Evolutionary conservation across 2,888 invertebrate genomes (phyloP), one percentile per base, ranked within the genome.

Genomic region (Phymatocera aterrima): DNA sequence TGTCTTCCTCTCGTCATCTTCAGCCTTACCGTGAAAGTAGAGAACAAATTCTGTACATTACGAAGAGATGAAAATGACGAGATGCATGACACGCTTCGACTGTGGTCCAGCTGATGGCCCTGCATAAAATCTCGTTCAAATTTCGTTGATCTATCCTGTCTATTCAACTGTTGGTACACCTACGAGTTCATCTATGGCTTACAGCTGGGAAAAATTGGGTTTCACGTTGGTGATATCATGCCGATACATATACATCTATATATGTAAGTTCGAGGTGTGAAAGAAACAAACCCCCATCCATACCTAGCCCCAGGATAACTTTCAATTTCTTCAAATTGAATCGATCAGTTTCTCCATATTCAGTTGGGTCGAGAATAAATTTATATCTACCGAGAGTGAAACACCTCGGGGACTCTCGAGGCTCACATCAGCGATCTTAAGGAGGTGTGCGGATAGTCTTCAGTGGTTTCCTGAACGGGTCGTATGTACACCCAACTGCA

Each of bases 291-390:
- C n/a, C 18, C 31, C 28, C 6, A 46, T n/a, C 15, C 6, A 28
- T 51, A 1, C 12, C 48, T 48, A 15, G 72, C 72, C 28, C 34
- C 34, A 18, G 48, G 72, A 12, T 72, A 72, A 72, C 72, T 72
- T 72, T 72, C 48, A 72, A 72, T 72, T 72, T 24, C 51, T n/a
- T n/a, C n/a, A n/a, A 72, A 72, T 72, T 51, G 72, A 72, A 72
- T 72, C 72, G 72, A 72, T 72, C 72, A 72, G 72, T 51, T 48
- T 72, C 51, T 51, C 48, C 51, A 72, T 72, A 72, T 72, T 72
- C 72, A 51, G 72, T 18, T 72, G 28, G 72, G 72, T 43, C 72
- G 31, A 31, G 72, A 72, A n/a, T n/a, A n/a, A n/a, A n/a, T n/a
- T n/a, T 72, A 72, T 51, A 51, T 72, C 51, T 72, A 51, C 72